Base-by-base conservation (phyloP, 2,888 invertebrate species). In the Melanophora roralis region DNA sequence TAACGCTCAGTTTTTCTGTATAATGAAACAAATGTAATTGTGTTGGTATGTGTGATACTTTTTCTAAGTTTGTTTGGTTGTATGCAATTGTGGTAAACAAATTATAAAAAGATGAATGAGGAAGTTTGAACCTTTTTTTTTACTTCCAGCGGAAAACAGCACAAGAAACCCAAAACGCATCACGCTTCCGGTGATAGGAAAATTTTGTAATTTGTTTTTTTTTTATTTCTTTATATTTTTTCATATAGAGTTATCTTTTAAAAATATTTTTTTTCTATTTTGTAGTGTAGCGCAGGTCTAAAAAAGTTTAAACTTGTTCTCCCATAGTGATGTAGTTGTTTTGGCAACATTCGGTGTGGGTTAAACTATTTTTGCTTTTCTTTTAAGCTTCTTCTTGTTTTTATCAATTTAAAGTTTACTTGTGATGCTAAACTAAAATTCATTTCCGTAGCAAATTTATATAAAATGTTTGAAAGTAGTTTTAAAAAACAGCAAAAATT, bases 141-240 rank as follows among this genome's bases (percentile, higher is more conserved):
- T 23, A n/a, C 68, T 72, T 34, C 34, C 45, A 80, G 51, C 76
- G 76, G 40, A 77, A 77, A 51, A 53, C 59, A 69, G 49, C n/a
- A 59, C 59, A 40, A 80, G 64, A 34, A 72, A 62, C 67, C 67
- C 36, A 72, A 53, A 68, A 80, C 76, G 67, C 76, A 80, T 69
- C 64, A 65, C 64, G 68, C 80, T 76, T 80, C 76, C 76, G 80
- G 68, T 64, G 72, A 76, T 73, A 62, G 51, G 27, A 76, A 72
- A 62, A 59, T 72, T 72, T 76, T 73, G 51, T 80, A 80, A 72
- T 76, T 76, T 57, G 76, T 49, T 76, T 80, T 68, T 51, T 62
- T 68, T 76, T 69, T 49, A 14, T 21, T 53, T 19, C 62, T 71
- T 3, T 45, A n/a, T n/a, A n/a, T 45, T 45, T 45, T 19, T 7